Evolutionary conservation across 1,140 invertebrate genomes (phyloP).

Genomic region (Mycetomoellerius zeteki): DNA sequence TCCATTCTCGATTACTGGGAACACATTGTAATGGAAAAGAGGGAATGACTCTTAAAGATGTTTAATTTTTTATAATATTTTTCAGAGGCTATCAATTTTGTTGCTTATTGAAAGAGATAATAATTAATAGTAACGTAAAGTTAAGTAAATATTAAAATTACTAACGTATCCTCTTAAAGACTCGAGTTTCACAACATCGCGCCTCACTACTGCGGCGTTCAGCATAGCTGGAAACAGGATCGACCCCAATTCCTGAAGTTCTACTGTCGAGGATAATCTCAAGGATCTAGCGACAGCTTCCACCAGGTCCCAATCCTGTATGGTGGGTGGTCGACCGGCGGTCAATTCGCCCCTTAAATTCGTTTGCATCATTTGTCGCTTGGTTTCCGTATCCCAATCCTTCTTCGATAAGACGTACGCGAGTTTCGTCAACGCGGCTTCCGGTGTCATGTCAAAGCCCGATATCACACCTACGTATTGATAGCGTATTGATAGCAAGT

Average conservation of each 20-base stretch:
- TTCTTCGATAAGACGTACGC: slow-evolving; percentile 95
- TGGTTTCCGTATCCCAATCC: slow-evolving; percentile 92
- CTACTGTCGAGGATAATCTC: slow-evolving; percentile 90
- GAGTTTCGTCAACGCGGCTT: slow-evolving; percentile 97
- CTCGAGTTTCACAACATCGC: slow-evolving; percentile 88
- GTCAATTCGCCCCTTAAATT: slow-evolving; percentile 92
- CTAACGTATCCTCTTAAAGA: slow-evolving; percentile 86
- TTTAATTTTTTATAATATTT: neutral
- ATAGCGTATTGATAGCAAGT: neutral
- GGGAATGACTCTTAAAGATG: neutral
- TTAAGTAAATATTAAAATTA: slow-evolving; percentile 23
- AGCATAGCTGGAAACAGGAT: slow-evolving; percentile 93
- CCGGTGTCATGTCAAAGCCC: slow-evolving; percentile 98
- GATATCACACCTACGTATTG: slow-evolving; percentile 91
- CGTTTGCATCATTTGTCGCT: slow-evolving; percentile 93
- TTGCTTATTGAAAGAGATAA: neutral
- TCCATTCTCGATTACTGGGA: too few relatives aligned
- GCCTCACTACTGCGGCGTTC: slow-evolving; percentile 90
- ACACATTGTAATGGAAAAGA: neutral
- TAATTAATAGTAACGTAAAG: neutral
- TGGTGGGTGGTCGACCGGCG: slow-evolving; percentile 73
- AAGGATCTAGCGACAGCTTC: slow-evolving; percentile 90
- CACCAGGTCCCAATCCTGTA: slow-evolving; percentile 89
- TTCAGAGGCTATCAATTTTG: neutral
- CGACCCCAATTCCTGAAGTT: slow-evolving; percentile 90